These are phyloP conservation scores for Globodera ellingtonae DNA, from an alignment of 1,140 invertebrate genomes.

Conservation along the genomic window DNA sequence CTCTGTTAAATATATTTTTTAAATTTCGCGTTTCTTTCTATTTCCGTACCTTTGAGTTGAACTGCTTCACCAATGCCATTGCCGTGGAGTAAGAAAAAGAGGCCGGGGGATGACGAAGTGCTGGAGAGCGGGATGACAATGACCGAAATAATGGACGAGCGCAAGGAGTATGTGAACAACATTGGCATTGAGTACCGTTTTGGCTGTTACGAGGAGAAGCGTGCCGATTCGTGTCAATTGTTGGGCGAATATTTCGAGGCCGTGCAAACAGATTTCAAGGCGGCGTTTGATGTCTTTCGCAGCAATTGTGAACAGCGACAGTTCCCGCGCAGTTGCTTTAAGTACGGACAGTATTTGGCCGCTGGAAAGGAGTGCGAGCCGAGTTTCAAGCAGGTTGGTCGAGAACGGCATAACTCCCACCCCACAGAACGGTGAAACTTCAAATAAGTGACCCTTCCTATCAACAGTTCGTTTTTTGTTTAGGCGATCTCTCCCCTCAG, in stretches of 20 bases:
- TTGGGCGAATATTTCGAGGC: slow-evolving; percentile 60
- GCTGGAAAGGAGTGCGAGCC: slow-evolving; percentile 45
- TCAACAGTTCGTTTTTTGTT: background rate
- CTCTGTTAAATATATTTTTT: too few species aligned
- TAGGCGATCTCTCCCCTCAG: slow-evolving; percentile 52
- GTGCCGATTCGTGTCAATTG: slow-evolving; percentile 62
- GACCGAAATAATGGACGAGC: slow-evolving; percentile 47
- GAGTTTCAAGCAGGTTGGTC: slow-evolving; percentile 20
- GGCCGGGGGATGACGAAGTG: slow-evolving; percentile 37
- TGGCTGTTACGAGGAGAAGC: slow-evolving; percentile 63
- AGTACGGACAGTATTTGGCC: slow-evolving; percentile 57
- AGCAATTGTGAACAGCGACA: slow-evolving; percentile 56
- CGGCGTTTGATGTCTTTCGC: slow-evolving; percentile 50
- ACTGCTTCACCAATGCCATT: background rate
- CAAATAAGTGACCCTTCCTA: too few species aligned
- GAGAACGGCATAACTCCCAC: slow-evolving; percentile 38
- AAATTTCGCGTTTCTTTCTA: too few species aligned
- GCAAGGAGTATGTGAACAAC: slow-evolving; percentile 61
- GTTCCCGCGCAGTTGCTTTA: slow-evolving; percentile 59
- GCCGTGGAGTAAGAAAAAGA: slow-evolving; percentile 25
- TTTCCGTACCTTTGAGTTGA: too few species aligned
- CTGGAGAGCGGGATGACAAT: slow-evolving; percentile 21
- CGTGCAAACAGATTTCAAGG: slow-evolving; percentile 51
- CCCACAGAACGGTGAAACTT: too few species aligned
- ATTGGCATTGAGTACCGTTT: slow-evolving; percentile 63